Evolutionary conservation across 2,113 vertebrate genomes (phyloP).

Genomic region (Alethe diademata): DNA sequence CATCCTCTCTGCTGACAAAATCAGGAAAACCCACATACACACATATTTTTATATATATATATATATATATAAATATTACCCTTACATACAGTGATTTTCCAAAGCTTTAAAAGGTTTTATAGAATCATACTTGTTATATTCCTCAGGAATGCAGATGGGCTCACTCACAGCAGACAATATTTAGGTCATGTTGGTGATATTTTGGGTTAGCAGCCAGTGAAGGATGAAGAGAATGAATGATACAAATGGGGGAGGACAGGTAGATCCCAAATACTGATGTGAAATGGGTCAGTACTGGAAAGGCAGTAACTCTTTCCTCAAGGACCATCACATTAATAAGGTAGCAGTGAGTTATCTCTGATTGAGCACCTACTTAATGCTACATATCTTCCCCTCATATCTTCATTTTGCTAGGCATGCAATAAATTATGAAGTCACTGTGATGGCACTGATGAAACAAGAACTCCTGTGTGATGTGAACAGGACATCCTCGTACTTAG

Average conservation of each 20-base stretch:
- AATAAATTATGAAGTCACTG: background rate
- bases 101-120: background rate
- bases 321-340: background rate
- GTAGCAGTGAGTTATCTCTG: background rate
- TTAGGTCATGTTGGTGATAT: background rate
- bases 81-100: background rate
- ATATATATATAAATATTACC: background rate
- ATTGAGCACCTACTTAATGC: background rate
- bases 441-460: background rate
- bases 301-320: background rate
- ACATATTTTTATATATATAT: no score
- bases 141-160: background rate
- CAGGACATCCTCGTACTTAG: background rate
- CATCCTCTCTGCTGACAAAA: background rate
- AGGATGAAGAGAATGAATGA: background rate
- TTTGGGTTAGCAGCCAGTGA: background rate
- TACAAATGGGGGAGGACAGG: background rate
- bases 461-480: background rate
- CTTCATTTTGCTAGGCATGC: rapidly evolving
- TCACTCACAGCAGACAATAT: background rate
- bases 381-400: background rate
- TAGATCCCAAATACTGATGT: background rate
- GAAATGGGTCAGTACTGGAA: background rate
- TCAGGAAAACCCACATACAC: background rate
- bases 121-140: background rate